phyloP scores from a whole-genome alignment of 2,113 vertebrate genomes.

The Semnornis frantzii region DNA sequence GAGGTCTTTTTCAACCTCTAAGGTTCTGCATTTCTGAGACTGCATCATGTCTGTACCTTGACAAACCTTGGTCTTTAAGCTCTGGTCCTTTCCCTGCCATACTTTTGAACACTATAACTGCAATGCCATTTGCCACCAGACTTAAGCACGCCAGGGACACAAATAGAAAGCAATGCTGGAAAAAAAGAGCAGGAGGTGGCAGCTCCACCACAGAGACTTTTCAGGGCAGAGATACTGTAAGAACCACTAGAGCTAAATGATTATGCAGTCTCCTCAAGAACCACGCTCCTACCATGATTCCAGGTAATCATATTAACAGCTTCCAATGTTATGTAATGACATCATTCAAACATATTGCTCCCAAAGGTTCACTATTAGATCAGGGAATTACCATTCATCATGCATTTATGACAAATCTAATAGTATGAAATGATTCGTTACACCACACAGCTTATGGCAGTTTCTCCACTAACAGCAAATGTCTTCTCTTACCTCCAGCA shows the following conservation, averaged over 20 bases:
- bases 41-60: rapidly evolving
- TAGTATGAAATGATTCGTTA: conserved; percentile 41
- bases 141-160: not conserved
- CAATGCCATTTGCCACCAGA: not conserved
- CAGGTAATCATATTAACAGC: conserved; percentile 67
- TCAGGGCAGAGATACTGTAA: not conserved
- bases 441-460: not conserved
- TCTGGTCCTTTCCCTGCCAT: not conserved
- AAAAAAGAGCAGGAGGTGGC: not conserved
- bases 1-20: no score
- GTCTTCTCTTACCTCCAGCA: not conserved
- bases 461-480: not conserved
- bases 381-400: conserved; percentile 55
- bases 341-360: conserved; percentile 67
- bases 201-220: not conserved
- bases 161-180: not conserved
- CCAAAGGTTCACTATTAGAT: conserved; percentile 50
- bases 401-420: conserved; percentile 49
- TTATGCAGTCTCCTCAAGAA: conserved; percentile 23
- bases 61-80: not conserved
- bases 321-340: conserved; percentile 43
- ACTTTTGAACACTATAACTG: not conserved
- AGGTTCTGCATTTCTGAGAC: no score
- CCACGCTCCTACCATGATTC: not conserved
- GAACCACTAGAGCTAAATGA: not conserved